Conservation (phyloP, 2,888 invertebrate species). For the Sphinx pinastri region DNA sequence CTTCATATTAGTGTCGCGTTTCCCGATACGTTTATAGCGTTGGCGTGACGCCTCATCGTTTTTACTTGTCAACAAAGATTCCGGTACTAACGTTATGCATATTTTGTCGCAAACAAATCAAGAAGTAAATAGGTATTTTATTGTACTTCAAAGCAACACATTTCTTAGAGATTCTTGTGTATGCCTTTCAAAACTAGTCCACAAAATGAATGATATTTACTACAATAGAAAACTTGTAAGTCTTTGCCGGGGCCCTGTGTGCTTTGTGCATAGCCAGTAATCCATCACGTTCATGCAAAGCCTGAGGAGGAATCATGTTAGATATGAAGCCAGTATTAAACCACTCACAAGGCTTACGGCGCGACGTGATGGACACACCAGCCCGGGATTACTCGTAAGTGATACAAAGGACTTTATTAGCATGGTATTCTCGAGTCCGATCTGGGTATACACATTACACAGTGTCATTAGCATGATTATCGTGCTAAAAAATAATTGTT, state of each 20-base stretch:
- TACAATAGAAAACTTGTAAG: not conserved
- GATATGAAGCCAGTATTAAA: constrained; percentile 1
- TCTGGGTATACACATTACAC: not conserved
- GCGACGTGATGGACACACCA: not conserved
- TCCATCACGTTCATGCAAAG: not conserved
- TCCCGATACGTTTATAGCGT: no score
- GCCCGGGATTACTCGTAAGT: not conserved
- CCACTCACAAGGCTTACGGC: not conserved
- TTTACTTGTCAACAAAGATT: no score
- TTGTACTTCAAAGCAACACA: no score
- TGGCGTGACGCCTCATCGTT: no score
- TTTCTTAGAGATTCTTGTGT: no score
- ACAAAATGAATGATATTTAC: not conserved
- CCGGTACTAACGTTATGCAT: no score
- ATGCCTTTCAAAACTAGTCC: no score
- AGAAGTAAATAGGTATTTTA: no score
- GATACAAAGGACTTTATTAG: not conserved
- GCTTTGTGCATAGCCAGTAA: not conserved
- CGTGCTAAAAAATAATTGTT: not conserved
- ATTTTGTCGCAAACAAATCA: no score
- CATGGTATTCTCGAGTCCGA: not conserved
- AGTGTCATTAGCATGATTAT: not conserved
- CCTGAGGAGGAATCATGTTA: constrained; percentile 2
- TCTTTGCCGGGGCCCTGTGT: not conserved
- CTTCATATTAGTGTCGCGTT: no score